phyloP scores from a whole-genome alignment of 2,113 vertebrate species.

The Varanus salvator region DNA sequence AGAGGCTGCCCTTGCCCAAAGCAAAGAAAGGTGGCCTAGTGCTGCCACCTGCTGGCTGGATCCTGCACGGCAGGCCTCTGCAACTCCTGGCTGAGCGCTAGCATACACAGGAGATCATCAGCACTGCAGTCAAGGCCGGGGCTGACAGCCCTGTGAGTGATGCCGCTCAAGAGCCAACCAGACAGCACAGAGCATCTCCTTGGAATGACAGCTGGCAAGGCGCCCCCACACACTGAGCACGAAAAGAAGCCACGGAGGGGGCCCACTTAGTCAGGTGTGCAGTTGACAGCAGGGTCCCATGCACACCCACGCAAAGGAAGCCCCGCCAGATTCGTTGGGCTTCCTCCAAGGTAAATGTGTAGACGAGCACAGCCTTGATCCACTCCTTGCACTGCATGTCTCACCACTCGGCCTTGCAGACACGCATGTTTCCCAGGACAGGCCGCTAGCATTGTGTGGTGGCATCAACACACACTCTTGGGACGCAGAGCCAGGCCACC shows the following conservation, averaged over 20 bases:
- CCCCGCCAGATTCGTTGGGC: neutral
- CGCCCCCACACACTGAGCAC: neutral
- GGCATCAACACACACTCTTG: neutral
- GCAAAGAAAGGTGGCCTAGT: constrained; percentile 18
- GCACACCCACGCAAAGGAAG: neutral
- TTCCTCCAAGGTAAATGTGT: neutral
- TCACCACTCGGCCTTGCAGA: neutral
- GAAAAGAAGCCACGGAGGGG: neutral
- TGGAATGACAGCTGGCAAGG: neutral
- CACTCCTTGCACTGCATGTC: neutral
- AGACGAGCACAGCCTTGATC: neutral
- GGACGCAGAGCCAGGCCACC: neutral
- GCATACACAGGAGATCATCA: constrained; percentile 31
- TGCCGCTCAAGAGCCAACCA: neutral
- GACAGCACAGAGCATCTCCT: neutral
- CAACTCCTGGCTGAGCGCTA: neutral
- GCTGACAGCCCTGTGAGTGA: neutral
- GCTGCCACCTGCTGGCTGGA: constrained; percentile 73
- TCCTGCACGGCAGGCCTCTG: neutral
- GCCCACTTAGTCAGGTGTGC: neutral
- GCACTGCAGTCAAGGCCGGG: constrained; percentile 32
- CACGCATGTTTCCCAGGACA: neutral
- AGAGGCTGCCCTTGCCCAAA: constrained; percentile 14
- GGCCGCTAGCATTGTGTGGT: neutral
- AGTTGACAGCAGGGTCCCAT: no score